These are phyloP conservation scores for Polypedilum vanderplanki DNA, from an alignment of 1,140 invertebrate genomes.

Conservation along the genomic window DNA sequence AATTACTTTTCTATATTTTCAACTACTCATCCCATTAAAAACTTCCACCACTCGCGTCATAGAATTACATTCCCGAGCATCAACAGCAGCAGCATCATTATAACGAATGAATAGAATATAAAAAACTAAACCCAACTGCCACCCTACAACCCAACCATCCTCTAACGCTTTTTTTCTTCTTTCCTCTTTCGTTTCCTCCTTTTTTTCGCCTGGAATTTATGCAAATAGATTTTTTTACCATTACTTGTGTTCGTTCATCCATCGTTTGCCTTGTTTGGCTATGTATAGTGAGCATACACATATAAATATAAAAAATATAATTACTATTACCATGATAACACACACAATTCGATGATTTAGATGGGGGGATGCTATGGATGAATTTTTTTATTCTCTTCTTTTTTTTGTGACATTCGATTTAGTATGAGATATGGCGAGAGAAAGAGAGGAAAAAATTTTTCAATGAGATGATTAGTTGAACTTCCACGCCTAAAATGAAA, in stretches of 20 bases:
- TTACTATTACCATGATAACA: conserved; percentile 29
- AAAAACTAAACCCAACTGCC: conserved; percentile 26
- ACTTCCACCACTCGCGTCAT: no score
- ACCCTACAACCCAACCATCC: neutral
- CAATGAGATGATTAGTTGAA: no score
- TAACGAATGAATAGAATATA: conserved; percentile 2
- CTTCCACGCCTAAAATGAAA: no score
- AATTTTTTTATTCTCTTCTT: neutral
- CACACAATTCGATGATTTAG: conserved; percentile 27
- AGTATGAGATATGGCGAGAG: no score
- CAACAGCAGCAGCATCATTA: conserved; percentile 1
- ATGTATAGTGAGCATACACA: conserved; percentile 21
- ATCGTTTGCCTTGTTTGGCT: neutral
- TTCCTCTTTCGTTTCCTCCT: no score
- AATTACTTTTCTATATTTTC: neutral
- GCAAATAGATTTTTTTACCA: conserved; percentile 26
- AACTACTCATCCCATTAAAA: neutral
- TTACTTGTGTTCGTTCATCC: conserved; percentile 4
- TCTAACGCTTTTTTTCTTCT: neutral
- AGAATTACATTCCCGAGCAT: no score
- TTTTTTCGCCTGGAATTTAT: conserved; percentile 24
- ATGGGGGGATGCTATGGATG: neutral
- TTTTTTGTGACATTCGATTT: no score
- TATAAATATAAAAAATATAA: conserved; percentile 26
- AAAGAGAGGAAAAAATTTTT: no score